These are phyloP conservation scores for Cyprinus carpio DNA, from an alignment of 2,113 vertebrate species.

Conservation along the genomic window DNA sequence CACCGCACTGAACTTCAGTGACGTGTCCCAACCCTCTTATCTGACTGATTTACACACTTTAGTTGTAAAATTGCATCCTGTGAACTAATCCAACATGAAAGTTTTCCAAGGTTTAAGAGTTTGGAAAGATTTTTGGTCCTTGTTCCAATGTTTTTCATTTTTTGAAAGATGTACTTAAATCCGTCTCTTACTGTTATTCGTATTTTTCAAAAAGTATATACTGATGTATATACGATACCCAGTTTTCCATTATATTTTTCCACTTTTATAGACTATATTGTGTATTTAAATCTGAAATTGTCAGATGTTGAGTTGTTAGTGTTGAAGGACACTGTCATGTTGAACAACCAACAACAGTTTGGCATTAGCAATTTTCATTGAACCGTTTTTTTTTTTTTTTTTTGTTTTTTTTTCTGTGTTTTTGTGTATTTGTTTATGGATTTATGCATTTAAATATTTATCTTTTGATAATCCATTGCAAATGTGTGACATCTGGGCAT, in stretches of 20 bases:
- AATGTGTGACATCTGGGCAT: constrained; percentile 20
- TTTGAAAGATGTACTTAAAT: neutral
- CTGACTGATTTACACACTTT: constrained; percentile 2
- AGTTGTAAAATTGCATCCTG: neutral
- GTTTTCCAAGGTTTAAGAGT: neutral
- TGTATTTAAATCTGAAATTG: constrained; percentile 8
- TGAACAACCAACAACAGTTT: neutral
- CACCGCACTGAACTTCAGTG: neutral
- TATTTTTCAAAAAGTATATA: neutral
- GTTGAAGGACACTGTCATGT: neutral
- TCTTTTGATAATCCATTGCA: constrained; percentile 27
- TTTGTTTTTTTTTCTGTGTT: no score
- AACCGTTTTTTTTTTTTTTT: neutral
- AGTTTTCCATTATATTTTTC: neutral
- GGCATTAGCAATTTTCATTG: constrained; percentile 2
- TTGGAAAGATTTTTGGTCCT: neutral
- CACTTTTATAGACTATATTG: neutral
- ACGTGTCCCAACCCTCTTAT: neutral
- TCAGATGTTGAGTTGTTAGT: neutral
- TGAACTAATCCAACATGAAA: neutral
- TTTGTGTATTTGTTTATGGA: constrained; percentile 15
- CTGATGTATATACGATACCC: neutral
- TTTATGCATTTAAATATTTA: constrained; percentile 26
- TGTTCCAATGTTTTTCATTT: neutral
- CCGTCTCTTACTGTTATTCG: neutral